phyloP scores from a whole-genome alignment of 2,888 invertebrate species.

The Frankliniella intonsa region DNA sequence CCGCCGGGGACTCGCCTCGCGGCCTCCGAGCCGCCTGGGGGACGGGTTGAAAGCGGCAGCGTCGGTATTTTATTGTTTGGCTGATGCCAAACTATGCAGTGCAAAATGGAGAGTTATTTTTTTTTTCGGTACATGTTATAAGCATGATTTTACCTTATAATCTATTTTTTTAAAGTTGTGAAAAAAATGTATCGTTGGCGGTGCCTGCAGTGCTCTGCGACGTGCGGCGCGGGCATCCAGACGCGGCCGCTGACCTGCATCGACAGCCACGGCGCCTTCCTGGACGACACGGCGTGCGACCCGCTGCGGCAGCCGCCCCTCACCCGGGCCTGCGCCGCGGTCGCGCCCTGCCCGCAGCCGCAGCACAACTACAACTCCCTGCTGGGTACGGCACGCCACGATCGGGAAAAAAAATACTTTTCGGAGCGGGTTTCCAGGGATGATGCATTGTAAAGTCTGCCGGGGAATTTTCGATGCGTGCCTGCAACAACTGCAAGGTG shows the following conservation, averaged over 20 bases:
- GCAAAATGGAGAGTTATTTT: no score
- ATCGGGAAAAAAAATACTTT: neutral
- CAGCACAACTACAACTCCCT: conserved; percentile 16
- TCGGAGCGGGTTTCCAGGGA: no score
- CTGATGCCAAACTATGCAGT: no score
- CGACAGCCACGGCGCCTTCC: neutral
- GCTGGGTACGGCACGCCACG: neutral
- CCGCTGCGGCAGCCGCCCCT: conserved; percentile 7
- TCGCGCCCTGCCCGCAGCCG: neutral
- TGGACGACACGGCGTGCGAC: conserved; percentile 6
- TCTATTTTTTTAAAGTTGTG: neutral
- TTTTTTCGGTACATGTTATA: no score
- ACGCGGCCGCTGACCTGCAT: conserved; percentile 73
- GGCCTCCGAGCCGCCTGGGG: no score
- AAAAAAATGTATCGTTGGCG: neutral
- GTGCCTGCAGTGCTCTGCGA: conserved; percentile 73
- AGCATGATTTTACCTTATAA: neutral
- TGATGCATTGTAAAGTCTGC: no score
- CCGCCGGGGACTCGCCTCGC: no score
- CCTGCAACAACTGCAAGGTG: no score
- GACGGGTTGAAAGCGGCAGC: no score
- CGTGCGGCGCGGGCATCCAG: conserved; percentile 83
- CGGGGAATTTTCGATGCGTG: no score
- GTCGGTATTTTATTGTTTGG: no score
- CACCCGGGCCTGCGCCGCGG: neutral